These are phyloP conservation scores for Vombatus ursinus DNA, from an alignment of 2,113 vertebrate genomes.

Conservation along the genomic window DNA sequence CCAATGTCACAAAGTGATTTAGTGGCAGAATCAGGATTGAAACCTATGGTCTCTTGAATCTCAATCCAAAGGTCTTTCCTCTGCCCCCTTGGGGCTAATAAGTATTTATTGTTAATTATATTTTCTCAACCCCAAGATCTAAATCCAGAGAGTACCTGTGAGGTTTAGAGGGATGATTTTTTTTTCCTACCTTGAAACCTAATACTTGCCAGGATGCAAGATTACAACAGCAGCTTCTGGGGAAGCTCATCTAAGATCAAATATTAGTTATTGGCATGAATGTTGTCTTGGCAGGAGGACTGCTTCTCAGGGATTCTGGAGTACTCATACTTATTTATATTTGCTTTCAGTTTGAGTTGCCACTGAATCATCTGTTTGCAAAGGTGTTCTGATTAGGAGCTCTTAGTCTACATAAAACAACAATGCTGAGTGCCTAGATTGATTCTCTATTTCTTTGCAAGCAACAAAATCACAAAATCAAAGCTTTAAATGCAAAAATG, in stretches of 20 bases:
- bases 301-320: not conserved
- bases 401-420: constrained; percentile 3
- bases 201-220: not conserved
- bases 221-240: not conserved
- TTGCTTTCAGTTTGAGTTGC: not conserved
- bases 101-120: not conserved
- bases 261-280: not conserved
- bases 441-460: not conserved
- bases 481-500: not conserved
- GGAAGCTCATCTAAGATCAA: not conserved
- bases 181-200: not conserved
- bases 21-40: not conserved
- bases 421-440: not conserved
- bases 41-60: not conserved
- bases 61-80: not conserved
- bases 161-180: not conserved
- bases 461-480: not conserved
- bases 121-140: not conserved
- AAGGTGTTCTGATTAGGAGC: not conserved
- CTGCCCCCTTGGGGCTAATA: not conserved
- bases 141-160: not conserved
- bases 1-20: not conserved
- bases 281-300: not conserved
- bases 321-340: not conserved
- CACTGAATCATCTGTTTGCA: not conserved